phyloP scores from a whole-genome alignment of 2,113 vertebrate species.

The Lathamus discolor region DNA sequence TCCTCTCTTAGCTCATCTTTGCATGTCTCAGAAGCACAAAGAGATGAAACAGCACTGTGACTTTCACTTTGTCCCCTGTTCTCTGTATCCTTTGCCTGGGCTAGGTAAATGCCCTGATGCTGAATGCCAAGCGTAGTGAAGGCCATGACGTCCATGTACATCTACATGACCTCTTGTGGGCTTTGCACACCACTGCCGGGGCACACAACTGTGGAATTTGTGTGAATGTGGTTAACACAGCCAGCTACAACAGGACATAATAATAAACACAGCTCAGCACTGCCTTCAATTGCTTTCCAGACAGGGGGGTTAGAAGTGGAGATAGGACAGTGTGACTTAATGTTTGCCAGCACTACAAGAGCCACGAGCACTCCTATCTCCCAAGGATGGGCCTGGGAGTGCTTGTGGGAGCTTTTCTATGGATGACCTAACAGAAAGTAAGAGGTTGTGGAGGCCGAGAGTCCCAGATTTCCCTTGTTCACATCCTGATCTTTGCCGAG shows the following conservation, averaged over 20 bases:
- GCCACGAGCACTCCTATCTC: background rate
- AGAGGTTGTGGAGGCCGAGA: background rate
- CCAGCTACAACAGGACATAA: background rate
- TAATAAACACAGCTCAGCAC: background rate
- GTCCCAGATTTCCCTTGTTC: background rate
- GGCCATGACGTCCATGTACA: background rate
- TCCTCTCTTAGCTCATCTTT: background rate
- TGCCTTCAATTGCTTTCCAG: background rate
- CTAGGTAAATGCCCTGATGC: background rate
- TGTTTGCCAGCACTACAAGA: background rate
- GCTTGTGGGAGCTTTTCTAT: background rate
- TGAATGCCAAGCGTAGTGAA: background rate
- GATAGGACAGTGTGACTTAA: background rate
- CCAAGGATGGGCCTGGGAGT: background rate
- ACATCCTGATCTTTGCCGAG: background rate
- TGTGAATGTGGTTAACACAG: background rate
- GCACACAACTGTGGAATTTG: background rate
- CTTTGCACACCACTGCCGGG: background rate
- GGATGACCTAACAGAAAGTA: background rate
- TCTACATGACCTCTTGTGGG: background rate
- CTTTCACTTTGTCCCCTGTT: background rate
- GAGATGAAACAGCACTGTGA: background rate
- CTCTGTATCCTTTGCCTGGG: background rate
- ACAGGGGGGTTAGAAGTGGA: background rate
- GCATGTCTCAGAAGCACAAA: background rate